Percentiles rank a stretch among this genome's conserved stretches.
phyloP scores from a whole-genome alignment of 2,113 vertebrate species.

The Stictonetta naevosa region DNA sequence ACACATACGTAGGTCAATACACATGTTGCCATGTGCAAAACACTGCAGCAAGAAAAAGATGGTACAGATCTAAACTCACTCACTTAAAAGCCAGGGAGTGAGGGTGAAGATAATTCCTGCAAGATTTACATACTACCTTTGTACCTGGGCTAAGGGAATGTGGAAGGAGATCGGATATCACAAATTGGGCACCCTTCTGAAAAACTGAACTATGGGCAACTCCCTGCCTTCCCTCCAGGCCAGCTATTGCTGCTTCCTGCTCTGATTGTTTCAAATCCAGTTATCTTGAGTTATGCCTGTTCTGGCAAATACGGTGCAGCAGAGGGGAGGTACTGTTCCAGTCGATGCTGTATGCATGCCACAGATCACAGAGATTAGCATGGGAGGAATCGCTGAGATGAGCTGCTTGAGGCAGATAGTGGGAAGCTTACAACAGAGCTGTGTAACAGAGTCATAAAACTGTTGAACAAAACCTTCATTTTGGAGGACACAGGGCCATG shows the following conservation, averaged over 20 bases:
- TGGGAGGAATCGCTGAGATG: conserved; percentile 3
- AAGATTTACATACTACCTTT: not conserved
- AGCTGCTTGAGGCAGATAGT: conserved; percentile 12
- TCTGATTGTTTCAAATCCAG: conserved; percentile 35
- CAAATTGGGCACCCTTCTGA: not conserved
- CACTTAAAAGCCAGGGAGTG: not conserved
- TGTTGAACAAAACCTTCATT: not conserved
- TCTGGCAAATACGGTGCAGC: conserved; percentile 36
- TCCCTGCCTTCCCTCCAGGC: conserved; percentile 46
- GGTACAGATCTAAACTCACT: not conserved
- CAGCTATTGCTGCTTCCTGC: conserved; percentile 53
- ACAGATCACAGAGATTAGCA: conserved; percentile 44
- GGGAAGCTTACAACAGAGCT: conserved; percentile 10
- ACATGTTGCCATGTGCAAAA: accelerated
- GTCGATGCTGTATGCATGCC: not conserved
- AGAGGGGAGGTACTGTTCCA: conserved; percentile 27
- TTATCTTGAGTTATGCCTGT: conserved; percentile 53
- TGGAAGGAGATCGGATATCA: not conserved
- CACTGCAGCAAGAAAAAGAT: not conserved
- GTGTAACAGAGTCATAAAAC: not conserved
- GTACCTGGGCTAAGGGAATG: not conserved
- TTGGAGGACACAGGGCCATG: not conserved
- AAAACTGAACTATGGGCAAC: not conserved
- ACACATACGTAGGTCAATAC: not conserved
- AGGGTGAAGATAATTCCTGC: not conserved